Base-by-base conservation (phyloP, 2,113 vertebrate genomes). In the Pseudonaja textilis region DNA sequence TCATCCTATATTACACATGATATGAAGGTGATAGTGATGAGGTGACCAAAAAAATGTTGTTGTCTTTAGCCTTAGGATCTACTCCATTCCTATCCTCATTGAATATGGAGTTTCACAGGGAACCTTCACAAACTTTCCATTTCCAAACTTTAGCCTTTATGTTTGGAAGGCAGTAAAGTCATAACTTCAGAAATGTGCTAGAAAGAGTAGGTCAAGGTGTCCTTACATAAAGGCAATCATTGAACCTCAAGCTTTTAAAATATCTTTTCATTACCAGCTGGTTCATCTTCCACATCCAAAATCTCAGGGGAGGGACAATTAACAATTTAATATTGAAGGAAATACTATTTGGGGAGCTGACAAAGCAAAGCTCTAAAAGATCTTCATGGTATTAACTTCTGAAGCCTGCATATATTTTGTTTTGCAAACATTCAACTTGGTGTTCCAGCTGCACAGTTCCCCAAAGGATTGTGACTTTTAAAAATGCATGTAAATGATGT, bases 381-480 rank as follows among this genome's bases (percentile, higher is more conserved):
- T 74, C n/a, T 88, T 92, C 87, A 69, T 55, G 56, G 16, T 90
- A 89, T 56, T 55, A 54, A 23, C 11, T 86, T 45, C n/a, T 42
- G 5, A 90, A 42, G 4, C 26, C n/a, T 0, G 2, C 74, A 81
- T 81, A 42, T 59, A 86, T 47, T 12, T 92, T 85, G 8, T 86
- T 93, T 90, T 94, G 52, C 25, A 91, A 81, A n/a, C 0, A 88
- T 4, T 39, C 92, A 93, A 4, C 45, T 9, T 39, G 54, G 25
- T 25, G 3, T 52, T 5, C 0, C 52, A 20, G 26, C 29, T 89
- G 89, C 12, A 87, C 64, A 90, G 89, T 95, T 81, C 29, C 61
- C 93, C 90, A 89, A 87, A 64, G 61, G 87, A 93, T 64, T 42
- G 18, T 45, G 4, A 23, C 86, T 89, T 91, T 52, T 86, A 89